phyloP scores from a whole-genome alignment of 2,888 invertebrate genomes.

The Agriopis leucophaearia region DNA sequence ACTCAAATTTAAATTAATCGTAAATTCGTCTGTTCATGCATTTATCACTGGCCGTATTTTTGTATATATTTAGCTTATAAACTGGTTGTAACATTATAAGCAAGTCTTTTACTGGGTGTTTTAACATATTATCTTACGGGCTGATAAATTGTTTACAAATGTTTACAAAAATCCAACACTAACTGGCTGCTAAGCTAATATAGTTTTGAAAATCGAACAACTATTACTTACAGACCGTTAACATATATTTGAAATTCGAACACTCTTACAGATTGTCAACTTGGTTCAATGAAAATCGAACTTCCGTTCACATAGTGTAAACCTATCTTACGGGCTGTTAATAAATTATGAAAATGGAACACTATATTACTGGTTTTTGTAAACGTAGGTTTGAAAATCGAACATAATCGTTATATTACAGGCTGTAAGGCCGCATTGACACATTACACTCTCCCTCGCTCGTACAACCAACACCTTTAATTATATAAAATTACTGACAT shows the following conservation, averaged over 20 bases:
- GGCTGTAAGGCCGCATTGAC: not conserved
- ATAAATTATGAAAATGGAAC: conserved; percentile 20
- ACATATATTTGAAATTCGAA: conserved; percentile 19
- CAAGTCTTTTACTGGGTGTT: conserved; percentile 1
- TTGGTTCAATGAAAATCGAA: conserved; percentile 22
- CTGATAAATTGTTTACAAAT: not conserved
- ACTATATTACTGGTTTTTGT: conserved; percentile 11
- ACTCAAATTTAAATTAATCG: not conserved
- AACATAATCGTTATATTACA: conserved; percentile 17
- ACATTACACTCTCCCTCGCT: too few relatives aligned
- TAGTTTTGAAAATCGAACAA: conserved; percentile 19
- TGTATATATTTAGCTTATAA: conserved; percentile 6
- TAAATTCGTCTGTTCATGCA: conserved; percentile 23
- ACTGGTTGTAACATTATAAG: conserved; percentile 8
- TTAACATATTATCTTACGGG: not conserved
- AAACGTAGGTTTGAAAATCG: conserved; percentile 21
- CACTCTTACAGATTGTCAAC: conserved; percentile 19
- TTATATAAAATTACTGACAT: too few relatives aligned
- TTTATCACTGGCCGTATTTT: conserved; percentile 17
- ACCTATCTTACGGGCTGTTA: conserved; percentile 5
- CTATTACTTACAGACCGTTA: conserved; percentile 9
- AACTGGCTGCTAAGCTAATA: conserved; percentile 17
- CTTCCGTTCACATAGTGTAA: conserved; percentile 1
- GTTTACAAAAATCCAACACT: conserved; percentile 7
- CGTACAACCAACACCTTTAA: too few relatives aligned